These are phyloP conservation scores for Micoletzkya japonica DNA, from an alignment of 2,888 invertebrate species.

Conservation along the genomic window DNA sequence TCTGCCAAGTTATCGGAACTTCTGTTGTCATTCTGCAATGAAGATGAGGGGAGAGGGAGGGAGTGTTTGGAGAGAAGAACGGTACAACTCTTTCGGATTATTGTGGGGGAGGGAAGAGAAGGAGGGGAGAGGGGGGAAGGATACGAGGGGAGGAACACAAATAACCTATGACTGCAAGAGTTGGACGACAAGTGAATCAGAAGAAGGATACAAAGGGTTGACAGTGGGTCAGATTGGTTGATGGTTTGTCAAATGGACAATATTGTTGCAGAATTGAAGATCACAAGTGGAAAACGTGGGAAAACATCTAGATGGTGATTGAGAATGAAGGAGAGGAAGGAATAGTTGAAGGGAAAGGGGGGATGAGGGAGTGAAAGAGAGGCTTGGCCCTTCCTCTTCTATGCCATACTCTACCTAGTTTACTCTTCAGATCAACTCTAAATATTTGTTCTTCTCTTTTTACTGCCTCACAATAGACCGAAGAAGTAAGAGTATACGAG, in stretches of 20 bases:
- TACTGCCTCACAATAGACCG: neutral
- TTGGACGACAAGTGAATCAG: too few species aligned
- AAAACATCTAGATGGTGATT: neutral
- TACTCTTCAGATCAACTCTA: neutral
- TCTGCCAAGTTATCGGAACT: constrained; percentile 1
- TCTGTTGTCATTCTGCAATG: neutral
- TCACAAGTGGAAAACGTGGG: neutral
- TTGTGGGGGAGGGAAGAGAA: neutral
- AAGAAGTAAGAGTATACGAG: too few species aligned
- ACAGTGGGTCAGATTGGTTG: neutral
- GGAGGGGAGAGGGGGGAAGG: neutral
- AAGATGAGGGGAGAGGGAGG: neutral
- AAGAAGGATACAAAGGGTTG: neutral
- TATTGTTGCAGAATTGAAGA: neutral
- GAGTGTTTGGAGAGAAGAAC: neutral
- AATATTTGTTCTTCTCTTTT: neutral
- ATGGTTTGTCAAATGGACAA: constrained; percentile 1
- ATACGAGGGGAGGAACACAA: neutral
- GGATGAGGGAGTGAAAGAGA: too few species aligned
- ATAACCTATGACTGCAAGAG: too few species aligned
- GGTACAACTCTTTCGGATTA: neutral
- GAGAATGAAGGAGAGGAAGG: neutral
- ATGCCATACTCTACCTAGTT: too few species aligned
- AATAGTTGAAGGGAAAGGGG: neutral
- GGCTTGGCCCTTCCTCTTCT: too few species aligned